These are phyloP conservation scores for Acanthosoma haemorrhoidale DNA, from an alignment of 2,888 invertebrate genomes.

Conservation along the genomic window DNA sequence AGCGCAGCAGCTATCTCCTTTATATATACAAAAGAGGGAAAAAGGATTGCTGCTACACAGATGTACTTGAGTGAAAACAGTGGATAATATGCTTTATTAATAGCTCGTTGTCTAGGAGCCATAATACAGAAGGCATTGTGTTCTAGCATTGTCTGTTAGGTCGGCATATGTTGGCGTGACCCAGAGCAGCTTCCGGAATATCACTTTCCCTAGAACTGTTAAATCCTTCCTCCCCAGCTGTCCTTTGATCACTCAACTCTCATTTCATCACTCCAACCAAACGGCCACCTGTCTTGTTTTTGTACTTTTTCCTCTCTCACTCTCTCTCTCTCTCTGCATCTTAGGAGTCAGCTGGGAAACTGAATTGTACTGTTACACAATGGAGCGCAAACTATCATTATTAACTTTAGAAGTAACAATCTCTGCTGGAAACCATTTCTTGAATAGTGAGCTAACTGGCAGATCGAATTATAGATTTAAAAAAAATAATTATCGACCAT, in stretches of 20 bases:
- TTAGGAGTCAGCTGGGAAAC: background rate
- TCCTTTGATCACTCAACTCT: background rate
- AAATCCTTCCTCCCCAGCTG: background rate
- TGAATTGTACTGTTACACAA: background rate
- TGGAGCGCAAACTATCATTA: too few species aligned
- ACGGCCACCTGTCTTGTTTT: background rate
- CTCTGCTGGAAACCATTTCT: too few species aligned
- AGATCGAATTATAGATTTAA: too few species aligned
- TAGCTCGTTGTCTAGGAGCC: constrained; percentile 14
- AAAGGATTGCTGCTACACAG: background rate
- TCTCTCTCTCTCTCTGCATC: background rate
- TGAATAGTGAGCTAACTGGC: too few species aligned
- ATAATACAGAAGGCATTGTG: constrained; percentile 1
- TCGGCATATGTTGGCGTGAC: background rate
- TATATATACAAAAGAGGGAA: background rate
- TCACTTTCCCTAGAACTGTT: constrained; percentile 1
- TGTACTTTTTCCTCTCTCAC: too few species aligned
- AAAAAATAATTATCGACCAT: too few species aligned
- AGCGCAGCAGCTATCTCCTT: background rate
- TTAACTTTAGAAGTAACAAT: too few species aligned
- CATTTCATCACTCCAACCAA: background rate
- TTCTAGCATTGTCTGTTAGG: background rate
- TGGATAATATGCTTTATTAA: constrained; percentile 20
- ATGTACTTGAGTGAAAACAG: constrained; percentile 22
- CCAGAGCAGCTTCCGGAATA: background rate